Evolutionary conservation across 30 jellyfish, hydroid and myxozoan genomes (phyloP), one percentile per base, ranked within the genome.

Genomic region (Mastigias papua): DNA sequence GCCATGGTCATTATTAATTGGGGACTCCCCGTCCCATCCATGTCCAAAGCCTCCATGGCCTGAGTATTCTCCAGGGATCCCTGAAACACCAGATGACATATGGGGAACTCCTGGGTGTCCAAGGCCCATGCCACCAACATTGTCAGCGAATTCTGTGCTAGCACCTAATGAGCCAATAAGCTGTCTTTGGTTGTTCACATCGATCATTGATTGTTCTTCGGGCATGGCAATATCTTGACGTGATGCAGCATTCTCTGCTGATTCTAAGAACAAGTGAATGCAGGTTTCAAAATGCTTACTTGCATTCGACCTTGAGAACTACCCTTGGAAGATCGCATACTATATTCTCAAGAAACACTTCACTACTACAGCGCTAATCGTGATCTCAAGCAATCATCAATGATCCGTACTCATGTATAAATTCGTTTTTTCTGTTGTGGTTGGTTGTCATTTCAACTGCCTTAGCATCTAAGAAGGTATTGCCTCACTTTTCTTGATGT

Each of bases 81-180:
- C 98, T 11, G 97, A 81, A 2, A 93, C 93, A 23, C 98, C 98
- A 46, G 97, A 89, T 64, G 98, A 93, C 98, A 88, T 93, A 22
- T 89, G 96, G 34, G 98, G 98, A 34, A 93, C 97, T 21, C 98
- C 98, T 1, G 98, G 98, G 70, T 93, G 97, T 1, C 98, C 98
- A 31, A 93, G 97, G 25, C 98, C 98, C 97, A 93, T 93, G 22
- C 98, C 98, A 29, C 98, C 98, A 48, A 93, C 98, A 78, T 93
- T 93, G 84, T 93, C 98, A 73, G 96, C 96, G 69, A 93, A 93
- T 49, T 73, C 80, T 10, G 98, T 93, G 88, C 98, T 93, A 5
- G 98, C 98, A 22, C 98, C 98, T 80, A 93, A 89, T 66, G 98
- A 88, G 33, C 98, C 98, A 60, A 93, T 93, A 79, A 93, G 81